Evolutionary conservation across 2,113 vertebrate genomes (phyloP).

Genomic region (Chiloscyllium plagiosum): DNA sequence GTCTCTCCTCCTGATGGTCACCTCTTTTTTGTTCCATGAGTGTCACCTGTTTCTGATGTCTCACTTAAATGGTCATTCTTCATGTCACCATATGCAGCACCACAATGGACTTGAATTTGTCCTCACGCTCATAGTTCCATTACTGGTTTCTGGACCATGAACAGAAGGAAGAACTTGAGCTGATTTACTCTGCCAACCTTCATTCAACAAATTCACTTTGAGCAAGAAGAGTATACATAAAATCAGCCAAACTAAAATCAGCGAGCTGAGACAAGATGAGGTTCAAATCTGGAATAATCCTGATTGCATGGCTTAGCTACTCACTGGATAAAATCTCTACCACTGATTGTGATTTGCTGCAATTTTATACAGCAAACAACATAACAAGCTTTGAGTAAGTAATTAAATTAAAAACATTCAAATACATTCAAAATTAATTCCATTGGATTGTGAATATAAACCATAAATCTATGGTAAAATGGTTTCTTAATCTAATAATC

Average conservation of each 20-base stretch:
- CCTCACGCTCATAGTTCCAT: background rate
- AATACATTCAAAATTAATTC: background rate
- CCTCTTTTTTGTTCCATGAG: background rate
- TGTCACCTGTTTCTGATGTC: background rate
- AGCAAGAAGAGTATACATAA: background rate
- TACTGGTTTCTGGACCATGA: background rate
- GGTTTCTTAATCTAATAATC: constrained; percentile 8
- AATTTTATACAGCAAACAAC: background rate
- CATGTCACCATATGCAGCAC: background rate
- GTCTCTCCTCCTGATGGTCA: background rate
- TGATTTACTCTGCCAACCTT: background rate
- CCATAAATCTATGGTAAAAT: background rate
- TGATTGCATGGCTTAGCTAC: background rate
- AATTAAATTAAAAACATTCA: background rate
- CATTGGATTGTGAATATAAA: background rate
- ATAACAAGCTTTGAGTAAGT: background rate
- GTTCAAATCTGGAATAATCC: background rate
- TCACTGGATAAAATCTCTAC: background rate
- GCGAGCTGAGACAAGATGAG: background rate
- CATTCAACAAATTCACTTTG: background rate
- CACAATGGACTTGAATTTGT: background rate
- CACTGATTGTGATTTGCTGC: background rate
- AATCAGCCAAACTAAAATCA: background rate
- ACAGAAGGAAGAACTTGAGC: background rate
- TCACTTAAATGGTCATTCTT: background rate